Conservation (phyloP, 1,140 invertebrate genomes). For the Brachionus angularis region DNA sequence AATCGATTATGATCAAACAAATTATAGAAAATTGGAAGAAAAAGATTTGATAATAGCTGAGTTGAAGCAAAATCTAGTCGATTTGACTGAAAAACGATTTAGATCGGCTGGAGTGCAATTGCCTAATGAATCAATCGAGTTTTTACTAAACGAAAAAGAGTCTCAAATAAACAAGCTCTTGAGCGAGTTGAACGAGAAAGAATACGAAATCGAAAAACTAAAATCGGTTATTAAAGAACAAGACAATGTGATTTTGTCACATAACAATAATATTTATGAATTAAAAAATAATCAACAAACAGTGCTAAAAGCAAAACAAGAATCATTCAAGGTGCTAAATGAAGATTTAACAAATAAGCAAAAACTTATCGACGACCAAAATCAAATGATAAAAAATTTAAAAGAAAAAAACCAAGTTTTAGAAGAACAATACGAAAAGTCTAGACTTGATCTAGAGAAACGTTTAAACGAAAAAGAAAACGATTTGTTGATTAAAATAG, state of each 20-base stretch:
- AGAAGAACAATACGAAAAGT: background rate
- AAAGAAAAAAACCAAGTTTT: background rate
- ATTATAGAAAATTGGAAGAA: constrained; percentile 19
- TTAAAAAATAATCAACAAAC: constrained; percentile 10
- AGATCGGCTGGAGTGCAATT: background rate
- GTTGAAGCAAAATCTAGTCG: constrained; percentile 18
- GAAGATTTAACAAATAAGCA: constrained; percentile 7
- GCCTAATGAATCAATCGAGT: background rate
- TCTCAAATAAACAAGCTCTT: background rate
- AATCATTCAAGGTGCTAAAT: background rate
- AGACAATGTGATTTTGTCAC: constrained; percentile 23
- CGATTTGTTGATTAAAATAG: constrained; percentile 20
- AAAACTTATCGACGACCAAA: constrained; percentile 21
- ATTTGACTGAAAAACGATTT: constrained; percentile 27
- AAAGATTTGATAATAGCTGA: constrained; percentile 7
- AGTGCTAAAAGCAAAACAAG: constrained; percentile 20
- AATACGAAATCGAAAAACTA: background rate
- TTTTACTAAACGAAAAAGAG: constrained; percentile 25
- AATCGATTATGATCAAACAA: background rate
- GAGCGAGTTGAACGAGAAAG: background rate
- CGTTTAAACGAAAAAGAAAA: constrained; percentile 8
- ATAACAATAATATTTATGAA: constrained; percentile 18
- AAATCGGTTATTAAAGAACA: constrained; percentile 4
- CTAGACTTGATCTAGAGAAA: background rate
- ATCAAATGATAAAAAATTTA: background rate